Evolutionary conservation across 2,888 invertebrate genomes (phyloP).

Genomic region (Tenthredo livida): DNA sequence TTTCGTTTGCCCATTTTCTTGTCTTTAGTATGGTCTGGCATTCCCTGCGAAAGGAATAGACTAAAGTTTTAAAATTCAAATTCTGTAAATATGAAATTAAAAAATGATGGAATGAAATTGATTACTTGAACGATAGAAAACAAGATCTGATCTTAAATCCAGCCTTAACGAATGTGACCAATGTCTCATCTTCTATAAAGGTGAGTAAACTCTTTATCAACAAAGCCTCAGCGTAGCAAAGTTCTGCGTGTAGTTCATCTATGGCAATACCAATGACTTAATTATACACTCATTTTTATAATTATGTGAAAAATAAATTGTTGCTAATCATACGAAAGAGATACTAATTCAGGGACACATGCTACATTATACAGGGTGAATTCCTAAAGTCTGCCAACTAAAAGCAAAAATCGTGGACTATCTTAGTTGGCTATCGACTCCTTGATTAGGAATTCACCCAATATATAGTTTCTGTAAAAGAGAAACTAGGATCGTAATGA

Average conservation of each 20-base stretch:
- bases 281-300: not conserved
- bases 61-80: not conserved
- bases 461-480: not conserved
- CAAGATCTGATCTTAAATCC: slow-evolving; percentile 95
- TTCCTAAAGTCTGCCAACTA: not conserved
- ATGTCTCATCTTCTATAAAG: slow-evolving; percentile 96
- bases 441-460: not conserved
- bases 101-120: slow-evolving; percentile 50
- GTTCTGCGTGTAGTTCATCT: slow-evolving; percentile 95
- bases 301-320: not conserved
- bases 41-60: slow-evolving; percentile 85
- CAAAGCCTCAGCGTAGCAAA: slow-evolving; percentile 96
- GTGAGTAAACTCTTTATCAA: slow-evolving; percentile 93
- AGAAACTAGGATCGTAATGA: not conserved
- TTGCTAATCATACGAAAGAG: not conserved
- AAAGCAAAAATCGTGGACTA: not conserved
- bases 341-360: not conserved
- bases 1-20: slow-evolving; percentile 85
- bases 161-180: slow-evolving; percentile 94
- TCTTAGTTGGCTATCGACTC: too few relatives aligned
- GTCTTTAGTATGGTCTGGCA: slow-evolving; percentile 90
- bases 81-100: not conserved
- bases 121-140: slow-evolving; percentile 95
- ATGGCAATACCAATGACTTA: slow-evolving; percentile 69
- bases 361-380: not conserved